Conservation (phyloP, 2,797 vertebrate species). For the Hirundo rustica region DNA sequence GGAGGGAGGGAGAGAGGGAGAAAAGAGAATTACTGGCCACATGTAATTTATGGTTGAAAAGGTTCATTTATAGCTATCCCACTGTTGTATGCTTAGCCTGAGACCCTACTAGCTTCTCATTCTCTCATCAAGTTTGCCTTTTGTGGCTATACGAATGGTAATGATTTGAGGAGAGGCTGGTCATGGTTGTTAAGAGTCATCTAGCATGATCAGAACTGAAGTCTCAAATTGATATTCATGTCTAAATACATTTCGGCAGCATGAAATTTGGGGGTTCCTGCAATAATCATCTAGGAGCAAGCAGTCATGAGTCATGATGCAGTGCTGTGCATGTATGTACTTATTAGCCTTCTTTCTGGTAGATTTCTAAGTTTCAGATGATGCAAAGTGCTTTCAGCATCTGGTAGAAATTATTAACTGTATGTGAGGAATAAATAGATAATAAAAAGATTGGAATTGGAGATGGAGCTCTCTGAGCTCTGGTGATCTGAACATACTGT, state of each 20-base stretch:
- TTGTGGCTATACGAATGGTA: constrained; percentile 71
- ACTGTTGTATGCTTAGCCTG: constrained; percentile 71
- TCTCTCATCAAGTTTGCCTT: constrained; percentile 72
- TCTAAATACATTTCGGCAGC: constrained; percentile 47
- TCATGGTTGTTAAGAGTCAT: constrained; percentile 81
- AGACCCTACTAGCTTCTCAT: constrained; percentile 71
- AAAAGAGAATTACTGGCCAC: constrained; percentile 77
- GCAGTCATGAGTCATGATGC: not conserved
- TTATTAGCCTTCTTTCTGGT: not conserved
- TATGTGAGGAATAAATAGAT: not conserved
- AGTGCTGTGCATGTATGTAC: not conserved
- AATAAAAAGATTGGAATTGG: not conserved
- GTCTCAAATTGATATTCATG: constrained; percentile 58
- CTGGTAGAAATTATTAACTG: not conserved
- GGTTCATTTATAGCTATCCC: constrained; percentile 79
- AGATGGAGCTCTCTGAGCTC: not conserved
- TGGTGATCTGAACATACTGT: not conserved
- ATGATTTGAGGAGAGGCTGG: constrained; percentile 59
- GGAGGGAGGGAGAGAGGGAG: constrained; percentile 46
- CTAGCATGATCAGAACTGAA: constrained; percentile 71
- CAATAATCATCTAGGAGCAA: not conserved
- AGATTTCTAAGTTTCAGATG: not conserved
- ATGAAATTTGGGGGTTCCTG: constrained; percentile 9
- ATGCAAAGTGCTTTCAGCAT: not conserved
- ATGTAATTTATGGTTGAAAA: constrained; percentile 86